Evolutionary conservation across 2,113 vertebrate species (phyloP).

Genomic region (Rhadina sibilatrix): DNA sequence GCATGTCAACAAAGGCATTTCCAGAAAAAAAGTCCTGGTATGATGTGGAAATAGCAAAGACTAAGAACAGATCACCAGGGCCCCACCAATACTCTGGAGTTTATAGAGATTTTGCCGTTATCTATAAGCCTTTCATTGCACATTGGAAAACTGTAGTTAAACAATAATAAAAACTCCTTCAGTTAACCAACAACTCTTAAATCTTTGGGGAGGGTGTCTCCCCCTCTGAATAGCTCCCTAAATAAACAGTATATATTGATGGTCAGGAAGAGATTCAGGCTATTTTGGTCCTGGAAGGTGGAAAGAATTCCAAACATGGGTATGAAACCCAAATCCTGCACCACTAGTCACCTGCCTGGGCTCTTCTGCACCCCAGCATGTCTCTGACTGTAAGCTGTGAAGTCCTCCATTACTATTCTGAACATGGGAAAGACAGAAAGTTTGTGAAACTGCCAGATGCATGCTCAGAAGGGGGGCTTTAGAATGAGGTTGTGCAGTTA

Average conservation of each 20-base stretch:
- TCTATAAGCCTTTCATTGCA: neutral
- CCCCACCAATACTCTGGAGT: neutral
- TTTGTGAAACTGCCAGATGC: neutral
- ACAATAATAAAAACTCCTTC: neutral
- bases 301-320: neutral
- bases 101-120: neutral
- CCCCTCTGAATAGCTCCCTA: neutral
- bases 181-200: neutral
- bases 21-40: neutral
- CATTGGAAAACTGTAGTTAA: neutral
- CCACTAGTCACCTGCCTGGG: neutral
- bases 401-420: neutral
- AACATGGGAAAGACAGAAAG: neutral
- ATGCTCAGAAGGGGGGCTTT: neutral
- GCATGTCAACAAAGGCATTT: neutral
- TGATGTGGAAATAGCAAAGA: neutral
- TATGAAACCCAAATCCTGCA: neutral
- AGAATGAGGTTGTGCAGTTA: neutral
- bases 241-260: neutral
- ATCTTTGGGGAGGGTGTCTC: neutral
- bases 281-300: neutral
- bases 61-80: neutral
- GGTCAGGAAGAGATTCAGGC: neutral
- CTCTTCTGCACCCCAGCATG: neutral
- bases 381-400: neutral